These are phyloP conservation scores for Peribatodes rhomboidaria DNA, from an alignment of 2,888 invertebrate species.

Conservation along the genomic window DNA sequence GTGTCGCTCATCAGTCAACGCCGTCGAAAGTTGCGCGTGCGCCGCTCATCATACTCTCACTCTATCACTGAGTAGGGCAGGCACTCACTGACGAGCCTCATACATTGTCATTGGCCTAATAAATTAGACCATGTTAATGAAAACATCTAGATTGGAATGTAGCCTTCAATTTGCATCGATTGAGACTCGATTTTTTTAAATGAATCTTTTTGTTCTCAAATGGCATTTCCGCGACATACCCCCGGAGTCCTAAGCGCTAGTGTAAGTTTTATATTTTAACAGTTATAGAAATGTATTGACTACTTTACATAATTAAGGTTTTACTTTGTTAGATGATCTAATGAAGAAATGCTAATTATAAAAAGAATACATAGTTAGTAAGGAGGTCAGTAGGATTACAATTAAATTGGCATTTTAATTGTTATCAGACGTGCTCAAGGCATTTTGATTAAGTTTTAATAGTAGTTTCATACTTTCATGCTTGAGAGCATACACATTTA, in stretches of 20 bases:
- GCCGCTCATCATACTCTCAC: slow-evolving; percentile 70
- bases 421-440: no score
- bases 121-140: neutral
- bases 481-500: no score
- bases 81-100: slow-evolving; percentile 16
- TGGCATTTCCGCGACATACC: neutral
- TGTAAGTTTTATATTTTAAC: no score
- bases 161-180: neutral
- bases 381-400: no score
- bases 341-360: no score
- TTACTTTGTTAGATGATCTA: no score
- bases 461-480: no score
- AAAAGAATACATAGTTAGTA: no score
- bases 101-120: neutral
- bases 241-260: neutral
- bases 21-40: slow-evolving; percentile 68
- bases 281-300: no score
- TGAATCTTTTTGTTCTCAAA: neutral
- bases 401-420: no score
- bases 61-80: slow-evolving; percentile 74
- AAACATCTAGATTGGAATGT: neutral
- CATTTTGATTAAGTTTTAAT: no score
- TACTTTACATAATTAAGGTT: no score
- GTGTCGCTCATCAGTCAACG: slow-evolving; percentile 73
- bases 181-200: neutral